phyloP scores from a whole-genome alignment of 2,113 vertebrate genomes.

The Henicopernis longicauda region DNA sequence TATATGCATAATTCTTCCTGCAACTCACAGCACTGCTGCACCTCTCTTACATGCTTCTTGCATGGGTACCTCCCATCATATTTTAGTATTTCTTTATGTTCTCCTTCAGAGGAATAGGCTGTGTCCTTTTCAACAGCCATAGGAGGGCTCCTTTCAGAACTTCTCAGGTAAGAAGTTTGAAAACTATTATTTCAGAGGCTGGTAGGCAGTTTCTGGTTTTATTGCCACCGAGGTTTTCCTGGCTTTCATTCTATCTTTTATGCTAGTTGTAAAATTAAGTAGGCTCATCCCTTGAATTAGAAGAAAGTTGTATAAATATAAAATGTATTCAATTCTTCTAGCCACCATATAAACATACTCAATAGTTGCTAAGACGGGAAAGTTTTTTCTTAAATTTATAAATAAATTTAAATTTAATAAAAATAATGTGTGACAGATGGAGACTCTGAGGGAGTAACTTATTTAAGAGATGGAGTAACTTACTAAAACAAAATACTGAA shows the following conservation, averaged over 20 bases:
- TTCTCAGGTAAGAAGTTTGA: neutral
- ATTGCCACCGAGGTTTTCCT: neutral
- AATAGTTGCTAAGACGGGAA: neutral
- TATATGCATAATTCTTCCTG: fast-evolving
- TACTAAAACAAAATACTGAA: neutral
- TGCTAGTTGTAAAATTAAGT: neutral
- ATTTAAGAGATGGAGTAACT: neutral
- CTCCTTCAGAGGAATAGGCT: neutral
- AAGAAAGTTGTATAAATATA: neutral
- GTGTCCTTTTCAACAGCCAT: neutral
- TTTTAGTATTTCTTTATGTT: neutral
- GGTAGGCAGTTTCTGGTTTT: neutral
- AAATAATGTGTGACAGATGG: neutral
- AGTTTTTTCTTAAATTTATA: neutral
- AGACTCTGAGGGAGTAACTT: neutral
- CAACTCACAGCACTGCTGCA: neutral
- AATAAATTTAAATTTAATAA: neutral
- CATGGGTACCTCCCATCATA: neutral
- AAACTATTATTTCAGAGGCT: neutral
- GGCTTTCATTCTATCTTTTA: neutral
- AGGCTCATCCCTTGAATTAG: neutral
- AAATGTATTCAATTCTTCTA: neutral
- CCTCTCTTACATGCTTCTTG: neutral
- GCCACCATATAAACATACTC: neutral
- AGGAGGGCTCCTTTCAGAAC: neutral